phyloP scores from a whole-genome alignment of 2,888 invertebrate genomes.

The Molorchus minor region DNA sequence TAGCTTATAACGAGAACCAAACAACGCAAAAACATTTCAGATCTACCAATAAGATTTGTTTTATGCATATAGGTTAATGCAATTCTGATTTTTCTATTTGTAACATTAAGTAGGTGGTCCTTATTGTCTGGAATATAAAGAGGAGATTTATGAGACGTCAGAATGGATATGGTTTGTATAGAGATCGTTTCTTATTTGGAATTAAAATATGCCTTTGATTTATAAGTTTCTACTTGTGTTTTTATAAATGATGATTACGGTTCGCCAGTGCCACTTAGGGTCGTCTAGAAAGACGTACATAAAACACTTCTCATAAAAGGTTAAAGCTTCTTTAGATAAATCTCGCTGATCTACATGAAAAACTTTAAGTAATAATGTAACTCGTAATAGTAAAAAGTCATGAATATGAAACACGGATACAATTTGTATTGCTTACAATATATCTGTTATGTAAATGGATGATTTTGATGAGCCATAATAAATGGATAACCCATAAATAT shows the following conservation, averaged over 20 bases:
- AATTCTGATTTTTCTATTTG: constrained; percentile 10
- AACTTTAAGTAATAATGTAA: too few relatives aligned
- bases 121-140: constrained; percentile 21
- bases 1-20: neutral
- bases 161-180: constrained; percentile 17
- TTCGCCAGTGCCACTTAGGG: constrained; percentile 19
- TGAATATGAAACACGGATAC: too few relatives aligned
- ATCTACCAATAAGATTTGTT: neutral
- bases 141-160: constrained; percentile 21
- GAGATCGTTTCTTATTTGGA: constrained; percentile 22
- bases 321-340: constrained; percentile 17
- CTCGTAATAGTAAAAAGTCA: too few relatives aligned
- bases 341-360: too few relatives aligned
- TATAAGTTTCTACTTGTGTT: constrained; percentile 24
- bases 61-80: constrained; percentile 17
- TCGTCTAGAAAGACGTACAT: constrained; percentile 5
- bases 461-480: too few relatives aligned
- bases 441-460: too few relatives aligned
- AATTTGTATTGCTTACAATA: too few relatives aligned
- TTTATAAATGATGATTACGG: constrained; percentile 21
- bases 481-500: too few relatives aligned
- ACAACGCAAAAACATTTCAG: neutral
- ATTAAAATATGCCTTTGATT: constrained; percentile 25
- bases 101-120: constrained; percentile 16
- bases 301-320: constrained; percentile 12